These are phyloP conservation scores for Spodoptera exigua DNA, from an alignment of 2,888 invertebrate species.

Conservation along the genomic window DNA sequence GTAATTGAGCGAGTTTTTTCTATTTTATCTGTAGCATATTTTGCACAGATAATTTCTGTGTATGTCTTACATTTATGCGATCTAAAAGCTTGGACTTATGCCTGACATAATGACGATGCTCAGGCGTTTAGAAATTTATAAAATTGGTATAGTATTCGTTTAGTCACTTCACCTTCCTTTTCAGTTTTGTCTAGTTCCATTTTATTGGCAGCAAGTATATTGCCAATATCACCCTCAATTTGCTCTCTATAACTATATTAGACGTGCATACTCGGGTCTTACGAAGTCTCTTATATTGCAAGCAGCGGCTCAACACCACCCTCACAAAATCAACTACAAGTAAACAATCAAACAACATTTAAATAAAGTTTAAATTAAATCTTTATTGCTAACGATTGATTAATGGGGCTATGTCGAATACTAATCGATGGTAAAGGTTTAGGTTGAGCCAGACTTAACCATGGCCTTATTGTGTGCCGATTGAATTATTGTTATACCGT, in stretches of 20 bases:
- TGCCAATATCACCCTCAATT: no score
- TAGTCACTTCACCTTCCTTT: no score
- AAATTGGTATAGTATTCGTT: no score
- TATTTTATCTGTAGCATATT: conserved; percentile 10
- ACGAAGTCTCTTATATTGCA: no score
- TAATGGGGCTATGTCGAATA: conserved; percentile 65
- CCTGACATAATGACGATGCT: no score
- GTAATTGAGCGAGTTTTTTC: conserved; percentile 28
- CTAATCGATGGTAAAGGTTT: conserved; percentile 69
- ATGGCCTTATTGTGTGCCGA: conserved; percentile 70
- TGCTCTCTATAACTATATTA: no score
- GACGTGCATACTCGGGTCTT: no score
- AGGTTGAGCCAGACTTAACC: conserved; percentile 69
- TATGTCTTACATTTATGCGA: neutral
- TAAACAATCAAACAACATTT: conserved; percentile 24
- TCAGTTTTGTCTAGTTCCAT: no score
- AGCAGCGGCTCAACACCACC: no score
- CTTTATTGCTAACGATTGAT: conserved; percentile 58
- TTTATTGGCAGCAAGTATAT: no score
- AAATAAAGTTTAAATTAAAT: conserved; percentile 31
- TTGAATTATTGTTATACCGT: conserved; percentile 65
- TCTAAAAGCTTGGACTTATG: no score
- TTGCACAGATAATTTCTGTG: neutral
- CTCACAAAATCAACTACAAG: neutral
- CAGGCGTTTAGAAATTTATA: no score